These are phyloP conservation scores for Monopis laevigella DNA, from an alignment of 2,888 invertebrate genomes.

Conservation along the genomic window DNA sequence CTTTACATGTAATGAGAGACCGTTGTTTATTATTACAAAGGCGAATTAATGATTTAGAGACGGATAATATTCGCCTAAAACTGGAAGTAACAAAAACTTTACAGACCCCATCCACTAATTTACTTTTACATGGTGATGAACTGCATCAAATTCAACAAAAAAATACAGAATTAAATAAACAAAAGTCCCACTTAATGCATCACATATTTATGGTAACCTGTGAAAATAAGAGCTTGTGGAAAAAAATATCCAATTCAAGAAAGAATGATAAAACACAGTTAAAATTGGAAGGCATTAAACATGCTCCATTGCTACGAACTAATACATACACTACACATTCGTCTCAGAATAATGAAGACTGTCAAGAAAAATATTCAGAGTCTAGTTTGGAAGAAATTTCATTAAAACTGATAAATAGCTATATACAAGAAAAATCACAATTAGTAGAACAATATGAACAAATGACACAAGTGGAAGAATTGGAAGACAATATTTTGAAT, in stretches of 20 bases:
- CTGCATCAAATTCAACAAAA: slow-evolving; percentile 65
- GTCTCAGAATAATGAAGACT: slow-evolving; percentile 66
- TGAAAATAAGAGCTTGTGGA: slow-evolving; percentile 85
- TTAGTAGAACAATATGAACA: slow-evolving; percentile 74
- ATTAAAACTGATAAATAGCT: slow-evolving; percentile 73
- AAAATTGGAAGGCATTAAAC: slow-evolving; percentile 30
- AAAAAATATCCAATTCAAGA: slow-evolving; percentile 69
- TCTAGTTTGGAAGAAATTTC: slow-evolving; percentile 82
- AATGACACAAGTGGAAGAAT: slow-evolving; percentile 71
- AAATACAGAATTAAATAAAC: slow-evolving; percentile 75
- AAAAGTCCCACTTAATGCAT: slow-evolving; percentile 79
- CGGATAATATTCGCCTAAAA: slow-evolving; percentile 76
- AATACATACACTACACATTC: slow-evolving; percentile 77
- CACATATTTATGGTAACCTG: slow-evolving; percentile 83
- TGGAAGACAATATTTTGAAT: slow-evolving; percentile 58
- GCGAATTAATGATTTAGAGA: slow-evolving; percentile 74
- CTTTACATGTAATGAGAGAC: slow-evolving; percentile 84
- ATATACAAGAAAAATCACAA: slow-evolving; percentile 74
- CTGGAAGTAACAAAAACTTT: slow-evolving; percentile 39
- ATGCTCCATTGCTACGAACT: slow-evolving; percentile 39
- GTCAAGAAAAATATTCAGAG: slow-evolving; percentile 63
- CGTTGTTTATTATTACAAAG: slow-evolving; percentile 80
- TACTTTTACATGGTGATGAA: slow-evolving; percentile 51
- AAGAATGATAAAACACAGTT: slow-evolving; percentile 29
- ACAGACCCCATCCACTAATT: slow-evolving; percentile 31